These are phyloP conservation scores for Parapristionchus giblindavisi DNA, from an alignment of 2,888 invertebrate species.

Conservation along the genomic window DNA sequence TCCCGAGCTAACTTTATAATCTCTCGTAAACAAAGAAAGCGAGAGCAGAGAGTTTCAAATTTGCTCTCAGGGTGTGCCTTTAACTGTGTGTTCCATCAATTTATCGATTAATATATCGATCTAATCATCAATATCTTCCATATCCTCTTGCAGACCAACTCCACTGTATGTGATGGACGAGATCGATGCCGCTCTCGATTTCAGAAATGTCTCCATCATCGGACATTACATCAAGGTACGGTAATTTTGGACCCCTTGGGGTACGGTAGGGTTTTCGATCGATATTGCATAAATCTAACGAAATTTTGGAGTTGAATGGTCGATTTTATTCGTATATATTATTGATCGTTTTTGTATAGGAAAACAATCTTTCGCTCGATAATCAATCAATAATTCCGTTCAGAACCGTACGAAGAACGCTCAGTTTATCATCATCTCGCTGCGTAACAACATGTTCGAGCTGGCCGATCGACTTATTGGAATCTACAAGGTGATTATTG, in stretches of 20 bases:
- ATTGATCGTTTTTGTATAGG: no score
- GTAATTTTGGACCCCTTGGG: background rate
- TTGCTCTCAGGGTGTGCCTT: background rate
- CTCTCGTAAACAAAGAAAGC: background rate
- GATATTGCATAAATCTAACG: no score
- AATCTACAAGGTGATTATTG: conserved; percentile 83
- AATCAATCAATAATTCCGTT: background rate
- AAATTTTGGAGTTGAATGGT: no score
- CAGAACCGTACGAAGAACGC: conserved; percentile 94
- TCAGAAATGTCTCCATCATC: conserved; percentile 97
- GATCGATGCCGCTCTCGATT: conserved; percentile 96
- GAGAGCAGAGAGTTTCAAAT: background rate
- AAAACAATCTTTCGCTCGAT: no score
- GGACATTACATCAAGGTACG: conserved; percentile 92
- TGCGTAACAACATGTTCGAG: conserved; percentile 97
- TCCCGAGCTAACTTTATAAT: no score
- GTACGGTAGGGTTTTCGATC: background rate
- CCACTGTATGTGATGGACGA: conserved; percentile 98
- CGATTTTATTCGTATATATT: no score
- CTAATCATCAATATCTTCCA: no score
- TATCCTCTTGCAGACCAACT: conserved; percentile 79
- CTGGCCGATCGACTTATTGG: conserved; percentile 89
- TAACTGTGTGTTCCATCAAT: background rate
- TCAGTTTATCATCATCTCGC: conserved; percentile 96
- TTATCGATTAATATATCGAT: no score